Percentiles rank a stretch among this genome's conserved stretches.
Evolutionary conservation across 2,113 vertebrate genomes (phyloP).

Genomic region (Alosa alosa): DNA sequence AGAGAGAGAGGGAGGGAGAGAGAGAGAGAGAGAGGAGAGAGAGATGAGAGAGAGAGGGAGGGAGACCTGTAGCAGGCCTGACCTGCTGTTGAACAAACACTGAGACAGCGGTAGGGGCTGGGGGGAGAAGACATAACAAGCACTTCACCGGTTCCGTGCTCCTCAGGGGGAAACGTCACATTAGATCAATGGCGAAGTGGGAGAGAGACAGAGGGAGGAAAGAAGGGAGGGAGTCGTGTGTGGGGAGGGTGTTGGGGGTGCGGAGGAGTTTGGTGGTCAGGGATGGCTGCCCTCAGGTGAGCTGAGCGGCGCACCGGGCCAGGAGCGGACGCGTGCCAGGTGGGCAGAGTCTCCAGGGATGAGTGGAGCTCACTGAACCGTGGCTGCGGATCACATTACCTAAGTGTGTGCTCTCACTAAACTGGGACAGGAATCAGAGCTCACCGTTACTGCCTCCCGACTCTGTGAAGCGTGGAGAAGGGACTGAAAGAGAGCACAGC

Average conservation of each 20-base stretch:
- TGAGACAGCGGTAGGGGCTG: background rate
- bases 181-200: conserved; percentile 60
- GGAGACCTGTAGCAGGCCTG: background rate
- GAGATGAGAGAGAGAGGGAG: background rate
- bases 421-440: background rate
- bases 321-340: conserved; percentile 72
- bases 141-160: conserved; percentile 69
- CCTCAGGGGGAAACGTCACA: conserved; percentile 72
- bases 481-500: background rate
- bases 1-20: background rate
- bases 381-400: conserved; percentile 57
- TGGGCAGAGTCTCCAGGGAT: conserved; percentile 70
- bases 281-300: conserved; percentile 75
- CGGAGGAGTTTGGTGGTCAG: background rate
- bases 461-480: background rate
- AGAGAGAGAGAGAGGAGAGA: background rate
- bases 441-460: background rate
- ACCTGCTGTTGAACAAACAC: background rate
- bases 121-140: conserved; percentile 78
- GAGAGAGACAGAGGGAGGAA: conserved; percentile 50
- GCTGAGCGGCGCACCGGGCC: conserved; percentile 60
- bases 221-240: background rate
- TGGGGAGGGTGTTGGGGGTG: conserved; percentile 1
- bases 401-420: background rate
- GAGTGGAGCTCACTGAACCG: conserved; percentile 74